Base-by-base conservation (phyloP, 2,797 vertebrate species). In the Periparus ater region DNA sequence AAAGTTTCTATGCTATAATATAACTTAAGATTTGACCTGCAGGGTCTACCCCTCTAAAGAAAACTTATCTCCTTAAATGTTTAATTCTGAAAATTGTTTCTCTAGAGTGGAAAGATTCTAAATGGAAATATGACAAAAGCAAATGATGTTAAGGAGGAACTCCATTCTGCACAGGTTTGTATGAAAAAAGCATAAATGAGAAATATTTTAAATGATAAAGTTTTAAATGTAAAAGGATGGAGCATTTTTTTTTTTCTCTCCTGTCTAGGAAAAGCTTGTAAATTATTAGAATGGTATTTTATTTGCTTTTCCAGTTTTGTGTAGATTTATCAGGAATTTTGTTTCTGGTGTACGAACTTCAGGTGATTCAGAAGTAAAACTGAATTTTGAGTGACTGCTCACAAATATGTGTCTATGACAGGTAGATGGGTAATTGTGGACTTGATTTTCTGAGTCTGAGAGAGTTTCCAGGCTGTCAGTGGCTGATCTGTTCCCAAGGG, bases 191-290 rank as follows among this genome's bases (percentile, higher is more conserved):
- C 3, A 40, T 34, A 27, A 47, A 29, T 34, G 7, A 79, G 23
- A 75, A 80, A 25, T 20, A 9, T 26, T 44, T 75, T 13, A 3
- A 29, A 78, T 63, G 12, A 11, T 13, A 32, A 71, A 63, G 3
- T 57, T 65, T 72, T 50, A 36, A 44, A 22, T 20, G 7, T 17
- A 42, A 25, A 73, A 36, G 2, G 3, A 17, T 13, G 14, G 23
- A 18, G 3, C 7, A 4, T 0, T 50, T 16, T 21, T 23, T 55
- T 57, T 34, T 4, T 9, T 10, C 9, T 32, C 11, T 23, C 10
- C 19, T 57, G 6, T 57, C 7, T 29, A 23, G 15, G 20, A 77
- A 80, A 74, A 38, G 2, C 2, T 60, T 89, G 12, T 20, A 60
- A 93, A 23, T 38, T 47, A 1, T 21, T 47, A 36, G 17, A 70